phyloP scores from a whole-genome alignment of 2,113 vertebrate species.

The Myotis brandtii region DNA sequence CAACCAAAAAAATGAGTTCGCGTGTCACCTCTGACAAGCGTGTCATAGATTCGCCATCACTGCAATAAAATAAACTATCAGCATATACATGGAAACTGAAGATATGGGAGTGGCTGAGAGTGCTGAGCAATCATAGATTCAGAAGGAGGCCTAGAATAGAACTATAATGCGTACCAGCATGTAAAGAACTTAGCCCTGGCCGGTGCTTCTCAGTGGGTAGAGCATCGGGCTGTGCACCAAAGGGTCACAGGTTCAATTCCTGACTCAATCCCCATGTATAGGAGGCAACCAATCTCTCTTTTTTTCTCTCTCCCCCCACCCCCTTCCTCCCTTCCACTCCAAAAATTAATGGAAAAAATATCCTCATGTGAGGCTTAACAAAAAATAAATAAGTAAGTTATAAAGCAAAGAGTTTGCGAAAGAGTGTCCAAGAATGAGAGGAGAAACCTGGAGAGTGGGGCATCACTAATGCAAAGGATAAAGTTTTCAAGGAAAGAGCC shows the following conservation, averaged over 20 bases:
- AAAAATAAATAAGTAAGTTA: neutral
- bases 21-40: no score
- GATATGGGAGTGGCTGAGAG: neutral
- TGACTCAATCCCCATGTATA: no score
- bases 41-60: no score
- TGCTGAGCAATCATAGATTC: neutral
- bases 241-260: no score
- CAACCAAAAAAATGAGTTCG: no score
- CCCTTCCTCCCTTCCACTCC: no score
- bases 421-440: neutral
- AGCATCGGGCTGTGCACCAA: no score
- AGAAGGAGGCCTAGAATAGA: neutral
- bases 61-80: neutral
- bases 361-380: no score
- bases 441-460: neutral
- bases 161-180: neutral
- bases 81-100: neutral
- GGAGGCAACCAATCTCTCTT: no score
- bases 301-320: no score
- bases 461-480: neutral
- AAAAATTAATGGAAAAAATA: no score
- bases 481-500: conserved; percentile 10
- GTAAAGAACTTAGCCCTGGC: neutral
- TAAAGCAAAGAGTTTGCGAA: conserved; percentile 21
- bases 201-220: no score